Evolutionary conservation across 1,140 invertebrate species (phyloP).

Genomic region (Ceratina japonica): DNA sequence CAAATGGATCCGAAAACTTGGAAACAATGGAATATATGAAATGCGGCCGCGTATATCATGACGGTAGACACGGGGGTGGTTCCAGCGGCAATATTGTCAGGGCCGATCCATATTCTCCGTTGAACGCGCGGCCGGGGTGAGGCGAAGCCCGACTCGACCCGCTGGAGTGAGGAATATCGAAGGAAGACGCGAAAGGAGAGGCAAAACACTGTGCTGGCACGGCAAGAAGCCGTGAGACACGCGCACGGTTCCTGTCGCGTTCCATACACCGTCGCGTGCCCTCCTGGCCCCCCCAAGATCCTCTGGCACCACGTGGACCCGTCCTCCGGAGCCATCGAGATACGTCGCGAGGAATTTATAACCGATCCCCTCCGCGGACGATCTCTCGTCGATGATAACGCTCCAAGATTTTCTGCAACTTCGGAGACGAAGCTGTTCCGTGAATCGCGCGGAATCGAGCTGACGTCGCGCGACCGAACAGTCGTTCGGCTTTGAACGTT

Average conservation of each 20-base stretch:
- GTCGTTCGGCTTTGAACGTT: background rate
- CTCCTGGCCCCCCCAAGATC: background rate
- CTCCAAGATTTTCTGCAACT: too few species aligned
- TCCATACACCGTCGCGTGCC: constrained; percentile 27
- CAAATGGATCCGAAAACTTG: constrained; percentile 81
- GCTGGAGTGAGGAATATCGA: constrained; percentile 18
- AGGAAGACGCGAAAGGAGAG: constrained; percentile 25
- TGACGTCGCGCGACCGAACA: background rate
- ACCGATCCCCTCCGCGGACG: background rate
- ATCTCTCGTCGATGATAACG: background rate
- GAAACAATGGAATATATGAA: constrained; percentile 81
- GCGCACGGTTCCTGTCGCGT: constrained; percentile 63
- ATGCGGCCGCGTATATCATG: constrained; percentile 78
- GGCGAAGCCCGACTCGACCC: constrained; percentile 26
- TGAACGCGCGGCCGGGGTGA: constrained; percentile 41
- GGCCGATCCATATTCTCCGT: constrained; percentile 77
- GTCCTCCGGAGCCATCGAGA: background rate
- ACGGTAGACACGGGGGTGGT: constrained; percentile 70
- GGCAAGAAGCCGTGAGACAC: constrained; percentile 58
- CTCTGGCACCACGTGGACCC: background rate
- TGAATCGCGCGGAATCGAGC: too few species aligned
- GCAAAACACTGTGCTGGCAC: constrained; percentile 56
- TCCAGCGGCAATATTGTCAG: constrained; percentile 79
- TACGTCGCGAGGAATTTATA: constrained; percentile 1
- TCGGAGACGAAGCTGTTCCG: too few species aligned